Conservation (phyloP, 2,888 invertebrate genomes). For the Terebella lapidaria region DNA sequence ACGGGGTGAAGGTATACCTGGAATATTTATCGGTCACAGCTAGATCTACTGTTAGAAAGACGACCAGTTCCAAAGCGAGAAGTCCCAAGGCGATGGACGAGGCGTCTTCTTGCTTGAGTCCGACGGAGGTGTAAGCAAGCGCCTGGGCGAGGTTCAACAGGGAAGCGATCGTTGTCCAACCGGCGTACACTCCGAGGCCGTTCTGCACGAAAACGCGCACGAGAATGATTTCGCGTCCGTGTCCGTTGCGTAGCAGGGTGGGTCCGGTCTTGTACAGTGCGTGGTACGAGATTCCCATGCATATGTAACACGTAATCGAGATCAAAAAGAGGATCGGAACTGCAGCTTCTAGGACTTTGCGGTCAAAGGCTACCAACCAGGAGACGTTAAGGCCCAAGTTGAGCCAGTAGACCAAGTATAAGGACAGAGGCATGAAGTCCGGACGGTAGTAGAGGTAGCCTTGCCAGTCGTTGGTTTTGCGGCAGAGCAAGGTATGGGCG, state of each 20-base stretch:
- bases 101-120: constrained; percentile 23
- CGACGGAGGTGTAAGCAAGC: constrained; percentile 24
- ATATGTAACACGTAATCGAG: constrained; percentile 28
- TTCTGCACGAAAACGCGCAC: constrained; percentile 36
- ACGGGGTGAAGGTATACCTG: constrained; percentile 39
- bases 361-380: constrained; percentile 34
- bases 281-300: constrained; percentile 26
- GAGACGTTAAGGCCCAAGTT: constrained; percentile 29
- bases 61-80: constrained; percentile 25
- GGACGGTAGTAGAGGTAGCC: constrained; percentile 34
- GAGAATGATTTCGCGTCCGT: constrained; percentile 31
- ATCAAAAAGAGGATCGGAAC: constrained; percentile 27
- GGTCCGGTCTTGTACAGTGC: constrained; percentile 22
- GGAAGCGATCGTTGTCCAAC: constrained; percentile 37
- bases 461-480: constrained; percentile 19
- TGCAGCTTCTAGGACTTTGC: constrained; percentile 27
- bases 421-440: constrained; percentile 24
- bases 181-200: constrained; percentile 35
- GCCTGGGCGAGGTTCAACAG: constrained; percentile 34
- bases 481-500: constrained; percentile 28
- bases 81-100: constrained; percentile 29
- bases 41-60: constrained; percentile 30
- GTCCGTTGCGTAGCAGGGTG: constrained; percentile 23
- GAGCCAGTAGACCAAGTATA: constrained; percentile 24
- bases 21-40: constrained; percentile 33